Conservation (phyloP, 2,797 vertebrate genomes). For the Morelia viridis region DNA sequence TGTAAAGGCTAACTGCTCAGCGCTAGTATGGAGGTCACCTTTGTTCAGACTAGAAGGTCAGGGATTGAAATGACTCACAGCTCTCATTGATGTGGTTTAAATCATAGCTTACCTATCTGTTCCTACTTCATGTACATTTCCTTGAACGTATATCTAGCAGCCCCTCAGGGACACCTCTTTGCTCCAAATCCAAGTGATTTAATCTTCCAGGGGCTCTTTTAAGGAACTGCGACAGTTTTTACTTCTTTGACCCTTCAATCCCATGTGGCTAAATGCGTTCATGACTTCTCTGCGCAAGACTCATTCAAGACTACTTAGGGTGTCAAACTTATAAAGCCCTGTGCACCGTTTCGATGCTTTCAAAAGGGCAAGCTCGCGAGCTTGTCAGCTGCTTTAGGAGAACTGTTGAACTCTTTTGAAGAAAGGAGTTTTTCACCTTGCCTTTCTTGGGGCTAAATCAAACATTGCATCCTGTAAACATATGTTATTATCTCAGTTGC, state of each 20-base stretch:
- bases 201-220: not conserved
- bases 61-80: not conserved
- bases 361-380: not conserved
- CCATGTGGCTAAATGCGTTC: not conserved
- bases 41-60: not conserved
- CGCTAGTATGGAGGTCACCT: not conserved
- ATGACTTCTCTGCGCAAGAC: not conserved
- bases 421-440: not conserved
- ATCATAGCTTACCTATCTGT: not conserved
- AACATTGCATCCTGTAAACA: not conserved
- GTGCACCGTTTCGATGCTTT: not conserved
- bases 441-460: not conserved
- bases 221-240: not conserved
- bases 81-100: accelerated
- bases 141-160: not conserved
- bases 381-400: not conserved
- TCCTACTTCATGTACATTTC: not conserved
- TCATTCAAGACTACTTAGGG: not conserved
- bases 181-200: not conserved
- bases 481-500: not conserved
- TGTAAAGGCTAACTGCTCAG: no score
- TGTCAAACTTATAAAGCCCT: not conserved
- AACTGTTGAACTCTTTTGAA: not conserved
- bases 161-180: not conserved
- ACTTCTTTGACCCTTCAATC: not conserved